Conservation (phyloP, 2,113 vertebrate genomes). For the Hoplias malabaricus region DNA sequence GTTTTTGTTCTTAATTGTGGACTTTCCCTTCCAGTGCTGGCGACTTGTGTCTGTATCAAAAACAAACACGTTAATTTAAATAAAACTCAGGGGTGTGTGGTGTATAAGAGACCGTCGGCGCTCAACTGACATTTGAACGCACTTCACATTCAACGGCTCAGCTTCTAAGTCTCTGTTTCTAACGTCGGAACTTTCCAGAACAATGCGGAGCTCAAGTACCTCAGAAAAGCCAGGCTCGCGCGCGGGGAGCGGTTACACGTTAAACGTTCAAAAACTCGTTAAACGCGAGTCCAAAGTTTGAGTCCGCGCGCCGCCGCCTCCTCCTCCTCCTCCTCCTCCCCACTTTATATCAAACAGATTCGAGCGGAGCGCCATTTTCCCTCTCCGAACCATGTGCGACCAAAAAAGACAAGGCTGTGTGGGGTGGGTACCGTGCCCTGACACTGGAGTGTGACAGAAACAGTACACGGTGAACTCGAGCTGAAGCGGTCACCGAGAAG, state of each 20-base stretch:
- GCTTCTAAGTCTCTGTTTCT: neutral
- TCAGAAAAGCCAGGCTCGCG: no score
- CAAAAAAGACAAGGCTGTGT: slow-evolving; percentile 46
- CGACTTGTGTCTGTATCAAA: no score
- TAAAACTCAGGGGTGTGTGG: no score
- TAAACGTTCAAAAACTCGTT: neutral
- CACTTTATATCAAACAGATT: slow-evolving; percentile 70
- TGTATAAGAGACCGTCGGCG: slow-evolving; percentile 8
- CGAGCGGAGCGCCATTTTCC: slow-evolving; percentile 79
- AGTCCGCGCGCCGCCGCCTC: slow-evolving; percentile 30
- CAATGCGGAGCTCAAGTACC: no score
- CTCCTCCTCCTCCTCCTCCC: slow-evolving; percentile 55
- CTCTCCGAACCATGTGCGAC: slow-evolving; percentile 62
- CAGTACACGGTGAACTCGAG: neutral
- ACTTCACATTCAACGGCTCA: neutral
- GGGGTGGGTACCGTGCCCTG: no score
- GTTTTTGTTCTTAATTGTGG: no score
- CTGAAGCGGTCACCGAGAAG: slow-evolving; percentile 12
- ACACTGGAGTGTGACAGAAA: slow-evolving; percentile 35
- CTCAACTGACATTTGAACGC: no score
- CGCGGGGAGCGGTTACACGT: neutral
- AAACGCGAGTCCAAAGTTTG: slow-evolving; percentile 42
- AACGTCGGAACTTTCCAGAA: neutral
- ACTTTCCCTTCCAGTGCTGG: no score
- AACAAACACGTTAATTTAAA: no score